phyloP scores from a whole-genome alignment of 2,797 vertebrate species.

The Pogonophryne albipinna region DNA sequence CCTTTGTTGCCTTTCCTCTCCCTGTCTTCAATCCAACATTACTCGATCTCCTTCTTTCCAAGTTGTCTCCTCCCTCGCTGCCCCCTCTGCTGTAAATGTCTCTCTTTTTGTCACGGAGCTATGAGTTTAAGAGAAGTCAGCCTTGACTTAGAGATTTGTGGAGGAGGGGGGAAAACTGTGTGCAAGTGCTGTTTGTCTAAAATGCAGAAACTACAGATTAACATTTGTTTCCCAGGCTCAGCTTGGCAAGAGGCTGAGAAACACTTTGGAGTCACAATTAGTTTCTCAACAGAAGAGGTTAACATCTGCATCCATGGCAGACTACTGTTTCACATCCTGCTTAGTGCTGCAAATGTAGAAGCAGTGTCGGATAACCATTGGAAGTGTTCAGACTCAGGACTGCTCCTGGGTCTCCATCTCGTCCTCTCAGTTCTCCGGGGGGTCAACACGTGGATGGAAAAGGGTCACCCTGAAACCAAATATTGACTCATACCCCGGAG shows the following conservation, averaged over 20 bases:
- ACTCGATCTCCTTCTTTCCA: slow-evolving; percentile 34
- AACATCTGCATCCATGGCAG: slow-evolving; percentile 47
- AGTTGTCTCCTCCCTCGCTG: slow-evolving; percentile 43
- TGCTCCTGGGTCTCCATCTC: not conserved
- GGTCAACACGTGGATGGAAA: slow-evolving; percentile 56
- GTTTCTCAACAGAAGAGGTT: slow-evolving; percentile 42
- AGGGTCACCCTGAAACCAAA: slow-evolving; percentile 33
- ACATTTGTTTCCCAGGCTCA: not conserved
- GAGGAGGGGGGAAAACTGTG: not conserved
- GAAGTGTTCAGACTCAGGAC: not conserved
- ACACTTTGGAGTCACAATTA: slow-evolving; percentile 44
- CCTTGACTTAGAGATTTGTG: slow-evolving; percentile 29
- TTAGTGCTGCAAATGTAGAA: not conserved
- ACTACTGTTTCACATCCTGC: slow-evolving; percentile 46
- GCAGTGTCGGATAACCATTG: not conserved
- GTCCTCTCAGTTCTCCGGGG: not conserved
- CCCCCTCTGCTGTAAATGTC: slow-evolving; percentile 31
- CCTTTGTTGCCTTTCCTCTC: not conserved
- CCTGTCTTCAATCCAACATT: slow-evolving; percentile 12
- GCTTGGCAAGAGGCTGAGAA: slow-evolving; percentile 27
- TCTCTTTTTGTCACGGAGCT: slow-evolving; percentile 19
- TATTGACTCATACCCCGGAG: slow-evolving; percentile 46
- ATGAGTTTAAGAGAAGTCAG: slow-evolving; percentile 31
- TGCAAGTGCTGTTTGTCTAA: not conserved
- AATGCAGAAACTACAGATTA: slow-evolving; percentile 2